A percentile compares a stretch with the other conserved stretches of the same genome.
These are phyloP conservation scores for Brenthis ino DNA, from an alignment of 2,888 invertebrate species.

Conservation along the genomic window DNA sequence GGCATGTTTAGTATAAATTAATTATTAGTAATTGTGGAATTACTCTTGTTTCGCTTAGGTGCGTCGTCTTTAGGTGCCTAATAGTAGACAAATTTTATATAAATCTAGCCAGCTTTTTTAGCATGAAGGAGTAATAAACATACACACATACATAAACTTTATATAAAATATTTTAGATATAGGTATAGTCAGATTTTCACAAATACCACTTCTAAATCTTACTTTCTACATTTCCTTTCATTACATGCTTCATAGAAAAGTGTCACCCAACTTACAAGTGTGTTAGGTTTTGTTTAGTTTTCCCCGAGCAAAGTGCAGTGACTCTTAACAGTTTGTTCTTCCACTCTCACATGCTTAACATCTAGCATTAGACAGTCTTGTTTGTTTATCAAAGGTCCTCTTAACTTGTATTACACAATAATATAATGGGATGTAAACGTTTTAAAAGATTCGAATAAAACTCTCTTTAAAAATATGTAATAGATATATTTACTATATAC, in stretches of 20 bases:
- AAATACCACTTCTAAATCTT: no score
- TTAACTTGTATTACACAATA: slow-evolving; percentile 2
- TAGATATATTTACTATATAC: neutral
- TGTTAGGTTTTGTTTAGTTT: slow-evolving; percentile 18
- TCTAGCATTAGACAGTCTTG: slow-evolving; percentile 5
- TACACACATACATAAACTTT: no score
- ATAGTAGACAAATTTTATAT: no score
- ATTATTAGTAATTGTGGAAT: no score
- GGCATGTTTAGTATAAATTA: no score
- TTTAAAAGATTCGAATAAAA: neutral
- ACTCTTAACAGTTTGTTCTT: slow-evolving; percentile 22
- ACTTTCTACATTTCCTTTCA: neutral
- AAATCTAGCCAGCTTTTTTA: no score
- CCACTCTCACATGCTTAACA: slow-evolving; percentile 23
- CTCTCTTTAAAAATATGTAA: neutral
- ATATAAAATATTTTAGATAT: no score
- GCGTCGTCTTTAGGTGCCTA: no score
- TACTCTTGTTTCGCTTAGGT: no score
- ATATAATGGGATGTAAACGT: neutral
- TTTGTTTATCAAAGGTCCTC: slow-evolving; percentile 13
- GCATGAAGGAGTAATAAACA: no score
- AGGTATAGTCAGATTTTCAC: no score
- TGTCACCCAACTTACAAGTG: slow-evolving; percentile 19
- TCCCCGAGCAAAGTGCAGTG: slow-evolving; percentile 27
- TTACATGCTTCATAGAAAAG: slow-evolving; percentile 1